Base-by-base conservation (phyloP, 2,888 invertebrate genomes). In the Deroplatys truncata region DNA sequence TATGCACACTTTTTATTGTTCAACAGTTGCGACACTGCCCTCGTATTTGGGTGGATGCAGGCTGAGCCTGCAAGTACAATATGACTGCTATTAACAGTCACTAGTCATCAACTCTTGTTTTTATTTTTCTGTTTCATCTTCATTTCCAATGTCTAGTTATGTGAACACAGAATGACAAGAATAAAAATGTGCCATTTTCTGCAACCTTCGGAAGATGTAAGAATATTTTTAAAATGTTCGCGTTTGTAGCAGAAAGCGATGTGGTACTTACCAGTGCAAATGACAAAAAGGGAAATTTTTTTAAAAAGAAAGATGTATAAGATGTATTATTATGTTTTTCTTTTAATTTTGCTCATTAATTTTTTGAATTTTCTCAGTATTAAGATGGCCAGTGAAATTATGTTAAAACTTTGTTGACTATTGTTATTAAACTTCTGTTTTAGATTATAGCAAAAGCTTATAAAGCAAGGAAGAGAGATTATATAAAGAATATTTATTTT, bases 161-260 rank as follows among this genome's bases (percentile, higher is more conserved):
- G 13, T 43, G 13, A 43, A 43, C 43, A 43, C 43, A 43, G 43
- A 43, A 43, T 35, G 35, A 35, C 13, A 87, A 83, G 82, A 83
- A 82, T 29, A 28, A 29, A 0, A 72, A 56, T 86, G 87, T 87
- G 87, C 87, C 87, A 87, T 87, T 43, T 87, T 87, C 87, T 87
- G 82, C 87, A 82, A 87, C 83, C 87, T 87, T 87, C 31, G 56
- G 56, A 72, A 20, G 20, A 20, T 20, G 56, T 20, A 20, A 72
- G 56, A 72, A 72, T 72, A 72, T 72, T 72, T 56, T 72, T 72
- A 72, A 72, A 72, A 84, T 29, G 20, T 84, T n/a, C 20, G 2
- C 9, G 29, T 84, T 35, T 84, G 28, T n/a, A 84, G 84, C 84
- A 84, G 28, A 84, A 82, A 86, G 82, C 20, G 29, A 31, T n/a